A percentile compares a stretch with the other conserved stretches of the same genome.
These are phyloP conservation scores for Agapornis roseicollis DNA, from an alignment of 2,113 vertebrate genomes.

Conservation along the genomic window DNA sequence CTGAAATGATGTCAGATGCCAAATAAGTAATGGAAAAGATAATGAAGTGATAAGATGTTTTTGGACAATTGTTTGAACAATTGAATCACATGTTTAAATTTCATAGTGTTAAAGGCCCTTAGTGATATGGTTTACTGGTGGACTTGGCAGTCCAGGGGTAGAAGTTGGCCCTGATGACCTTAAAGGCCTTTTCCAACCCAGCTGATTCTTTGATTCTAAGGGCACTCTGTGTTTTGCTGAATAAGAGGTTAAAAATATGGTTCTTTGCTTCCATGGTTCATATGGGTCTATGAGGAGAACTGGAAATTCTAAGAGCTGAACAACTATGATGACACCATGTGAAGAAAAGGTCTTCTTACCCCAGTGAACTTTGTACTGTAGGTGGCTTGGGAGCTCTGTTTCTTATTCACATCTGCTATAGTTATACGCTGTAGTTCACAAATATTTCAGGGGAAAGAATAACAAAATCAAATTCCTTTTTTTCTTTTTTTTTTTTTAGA, in stretches of 20 bases:
- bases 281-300: neutral
- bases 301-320: neutral
- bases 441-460: neutral
- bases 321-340: neutral
- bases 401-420: neutral
- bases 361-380: neutral
- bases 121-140: neutral
- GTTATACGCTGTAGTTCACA: neutral
- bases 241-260: neutral
- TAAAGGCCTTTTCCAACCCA: neutral
- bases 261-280: neutral
- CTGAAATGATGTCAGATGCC: neutral
- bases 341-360: neutral
- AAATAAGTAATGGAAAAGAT: neutral
- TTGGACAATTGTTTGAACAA: neutral
- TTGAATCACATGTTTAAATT: neutral
- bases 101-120: neutral
- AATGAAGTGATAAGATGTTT: neutral
- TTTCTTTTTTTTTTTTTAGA: no score
- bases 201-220: neutral
- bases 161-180: neutral
- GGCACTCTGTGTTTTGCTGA: neutral
- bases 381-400: neutral
- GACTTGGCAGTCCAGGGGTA: neutral
- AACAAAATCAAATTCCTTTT: neutral